Evolutionary conservation across 92 coral and sea anemone species (phyloP).

Genomic region (Heteractis magnifica): DNA sequence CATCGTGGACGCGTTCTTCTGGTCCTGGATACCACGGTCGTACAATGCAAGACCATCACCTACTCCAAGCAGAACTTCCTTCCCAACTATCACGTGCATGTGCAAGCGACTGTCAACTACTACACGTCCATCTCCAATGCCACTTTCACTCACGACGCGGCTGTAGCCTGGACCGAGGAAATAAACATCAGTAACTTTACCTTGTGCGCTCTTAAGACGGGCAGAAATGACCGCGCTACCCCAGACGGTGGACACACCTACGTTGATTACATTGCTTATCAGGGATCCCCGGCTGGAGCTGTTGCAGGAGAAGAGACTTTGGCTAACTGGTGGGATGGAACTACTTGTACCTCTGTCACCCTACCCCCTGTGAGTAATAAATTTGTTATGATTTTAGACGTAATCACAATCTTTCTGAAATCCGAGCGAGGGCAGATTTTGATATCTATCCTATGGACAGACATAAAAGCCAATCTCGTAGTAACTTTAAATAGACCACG

Average conservation of each 20-base stretch:
- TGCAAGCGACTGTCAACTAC: constrained; percentile 62
- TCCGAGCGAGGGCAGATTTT: too few relatives aligned
- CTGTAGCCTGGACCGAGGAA: constrained; percentile 76
- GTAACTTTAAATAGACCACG: too few relatives aligned
- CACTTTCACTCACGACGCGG: constrained; percentile 67
- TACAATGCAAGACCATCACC: constrained; percentile 50
- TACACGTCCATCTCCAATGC: constrained; percentile 40
- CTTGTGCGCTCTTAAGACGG: constrained; percentile 70
- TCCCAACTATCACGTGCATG: constrained; percentile 36
- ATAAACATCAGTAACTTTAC: constrained; percentile 42
- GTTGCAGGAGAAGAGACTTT: constrained; percentile 45
- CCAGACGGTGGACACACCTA: constrained; percentile 73
- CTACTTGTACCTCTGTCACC: constrained; percentile 41
- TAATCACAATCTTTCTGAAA: background rate
- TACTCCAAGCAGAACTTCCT: constrained; percentile 22
- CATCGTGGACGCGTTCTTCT: constrained; percentile 70
- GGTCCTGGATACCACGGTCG: constrained; percentile 47
- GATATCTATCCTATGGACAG: too few relatives aligned
- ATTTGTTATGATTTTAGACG: background rate
- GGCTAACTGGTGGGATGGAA: constrained; percentile 81
- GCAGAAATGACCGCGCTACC: constrained; percentile 66
- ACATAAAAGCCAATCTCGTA: too few relatives aligned
- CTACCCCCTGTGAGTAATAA: constrained; percentile 42
- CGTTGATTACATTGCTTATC: constrained; percentile 71
- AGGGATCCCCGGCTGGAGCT: constrained; percentile 65